A percentile compares a stretch with the other conserved stretches of the same genome.
phyloP scores from a whole-genome alignment of 2,113 vertebrate species.

The Poicephalus gulielmi region DNA sequence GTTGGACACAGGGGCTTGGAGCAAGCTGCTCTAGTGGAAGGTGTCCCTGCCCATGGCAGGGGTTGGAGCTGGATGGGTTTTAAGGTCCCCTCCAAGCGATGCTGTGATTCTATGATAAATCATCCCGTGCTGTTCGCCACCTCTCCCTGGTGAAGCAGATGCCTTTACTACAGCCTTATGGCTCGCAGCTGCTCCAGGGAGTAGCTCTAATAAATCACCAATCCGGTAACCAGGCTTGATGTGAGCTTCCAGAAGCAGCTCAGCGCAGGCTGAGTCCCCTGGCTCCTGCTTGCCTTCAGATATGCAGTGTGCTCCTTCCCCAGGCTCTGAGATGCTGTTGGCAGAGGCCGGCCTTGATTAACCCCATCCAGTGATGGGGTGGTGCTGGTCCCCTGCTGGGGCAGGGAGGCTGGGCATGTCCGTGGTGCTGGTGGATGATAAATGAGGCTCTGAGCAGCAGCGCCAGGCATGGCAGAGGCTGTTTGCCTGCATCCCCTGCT shows the following conservation, averaged over 20 bases:
- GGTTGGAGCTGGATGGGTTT: neutral
- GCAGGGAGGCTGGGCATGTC: neutral
- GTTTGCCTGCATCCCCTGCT: neutral
- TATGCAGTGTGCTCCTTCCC: accelerated
- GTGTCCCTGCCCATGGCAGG: neutral
- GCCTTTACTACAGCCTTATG: neutral
- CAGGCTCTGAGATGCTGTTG: neutral
- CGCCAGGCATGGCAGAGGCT: neutral
- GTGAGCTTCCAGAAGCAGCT: neutral
- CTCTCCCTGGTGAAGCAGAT: neutral
- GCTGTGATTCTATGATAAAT: neutral
- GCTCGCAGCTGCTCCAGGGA: neutral
- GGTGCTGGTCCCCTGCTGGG: accelerated
- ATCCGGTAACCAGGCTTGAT: neutral
- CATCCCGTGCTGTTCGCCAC: accelerated
- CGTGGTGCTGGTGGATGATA: neutral
- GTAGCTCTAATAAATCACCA: neutral
- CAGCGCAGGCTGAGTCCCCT: neutral
- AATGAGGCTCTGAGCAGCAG: neutral
- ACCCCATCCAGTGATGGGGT: neutral
- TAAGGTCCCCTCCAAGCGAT: neutral
- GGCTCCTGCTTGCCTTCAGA: neutral
- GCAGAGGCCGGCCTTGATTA: neutral
- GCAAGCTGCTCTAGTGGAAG: neutral
- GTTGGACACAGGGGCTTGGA: too few species aligned